Evolutionary conservation across 2,888 invertebrate species (phyloP).

Genomic region (Allolobophora icterica): DNA sequence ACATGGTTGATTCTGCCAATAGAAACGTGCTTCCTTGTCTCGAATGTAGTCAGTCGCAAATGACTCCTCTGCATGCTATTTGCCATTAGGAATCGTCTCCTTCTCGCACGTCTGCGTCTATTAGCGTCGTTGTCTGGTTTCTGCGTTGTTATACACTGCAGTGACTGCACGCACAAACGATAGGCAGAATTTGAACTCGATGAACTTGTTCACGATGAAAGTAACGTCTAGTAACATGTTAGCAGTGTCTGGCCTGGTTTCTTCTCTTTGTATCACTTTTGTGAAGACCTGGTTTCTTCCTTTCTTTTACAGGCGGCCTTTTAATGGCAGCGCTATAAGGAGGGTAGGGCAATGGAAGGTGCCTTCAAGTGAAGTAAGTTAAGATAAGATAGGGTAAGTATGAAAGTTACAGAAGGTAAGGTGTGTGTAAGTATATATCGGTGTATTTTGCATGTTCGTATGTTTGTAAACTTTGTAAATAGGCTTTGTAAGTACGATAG

Average conservation of each 20-base stretch:
- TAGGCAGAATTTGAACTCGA: background rate
- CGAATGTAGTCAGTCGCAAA: too few species aligned
- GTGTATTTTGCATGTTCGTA: too few species aligned
- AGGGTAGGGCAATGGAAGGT: background rate
- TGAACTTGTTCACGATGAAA: background rate
- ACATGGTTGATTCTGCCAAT: too few species aligned
- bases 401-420: too few species aligned
- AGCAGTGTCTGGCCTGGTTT: background rate
- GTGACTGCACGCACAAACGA: background rate
- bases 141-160: too few species aligned
- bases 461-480: too few species aligned
- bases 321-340: background rate
- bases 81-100: background rate
- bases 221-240: background rate
- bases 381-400: background rate
- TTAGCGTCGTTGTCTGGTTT: background rate
- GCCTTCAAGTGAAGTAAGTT: background rate
- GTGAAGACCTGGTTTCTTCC: background rate
- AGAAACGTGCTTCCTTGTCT: too few species aligned
- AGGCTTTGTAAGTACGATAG: too few species aligned
- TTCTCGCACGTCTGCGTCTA: background rate
- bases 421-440: too few species aligned
- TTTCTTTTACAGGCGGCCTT: background rate
- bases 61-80: too few species aligned
- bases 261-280: background rate